phyloP scores from a whole-genome alignment of 2,113 vertebrate species.

The Tachysurus fulvidraco region DNA sequence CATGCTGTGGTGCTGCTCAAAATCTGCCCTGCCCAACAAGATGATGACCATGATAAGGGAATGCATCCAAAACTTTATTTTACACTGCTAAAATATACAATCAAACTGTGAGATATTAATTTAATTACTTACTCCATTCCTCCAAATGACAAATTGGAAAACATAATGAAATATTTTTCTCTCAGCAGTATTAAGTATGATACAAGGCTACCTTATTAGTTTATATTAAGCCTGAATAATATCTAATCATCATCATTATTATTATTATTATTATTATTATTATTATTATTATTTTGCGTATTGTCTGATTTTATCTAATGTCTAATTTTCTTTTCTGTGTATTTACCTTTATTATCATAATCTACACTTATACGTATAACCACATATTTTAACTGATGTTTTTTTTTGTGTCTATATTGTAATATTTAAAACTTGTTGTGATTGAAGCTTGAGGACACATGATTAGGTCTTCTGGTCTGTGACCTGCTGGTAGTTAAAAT shows the following conservation, averaged over 20 bases:
- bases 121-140: not conserved
- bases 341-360: not conserved
- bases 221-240: not conserved
- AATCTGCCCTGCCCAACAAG: not conserved
- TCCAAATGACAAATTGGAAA: not conserved
- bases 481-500: not conserved
- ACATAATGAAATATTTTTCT: not conserved
- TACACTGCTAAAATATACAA: not conserved
- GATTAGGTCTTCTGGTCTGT: not conserved
- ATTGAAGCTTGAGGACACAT: not conserved
- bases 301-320: not conserved
- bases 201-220: too few relatives aligned
- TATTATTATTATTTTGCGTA: too few relatives aligned
- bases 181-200: too few relatives aligned
- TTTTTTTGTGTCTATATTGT: too few relatives aligned
- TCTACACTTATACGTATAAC: not conserved
- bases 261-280: not conserved
- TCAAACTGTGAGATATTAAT: not conserved
- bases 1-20: not conserved
- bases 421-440: not conserved
- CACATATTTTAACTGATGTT: not conserved
- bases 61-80: not conserved
- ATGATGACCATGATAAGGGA: too few relatives aligned
- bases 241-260: not conserved
- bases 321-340: not conserved